Conservation (phyloP, 2,888 invertebrate genomes). For the Calameuta filiformis region DNA sequence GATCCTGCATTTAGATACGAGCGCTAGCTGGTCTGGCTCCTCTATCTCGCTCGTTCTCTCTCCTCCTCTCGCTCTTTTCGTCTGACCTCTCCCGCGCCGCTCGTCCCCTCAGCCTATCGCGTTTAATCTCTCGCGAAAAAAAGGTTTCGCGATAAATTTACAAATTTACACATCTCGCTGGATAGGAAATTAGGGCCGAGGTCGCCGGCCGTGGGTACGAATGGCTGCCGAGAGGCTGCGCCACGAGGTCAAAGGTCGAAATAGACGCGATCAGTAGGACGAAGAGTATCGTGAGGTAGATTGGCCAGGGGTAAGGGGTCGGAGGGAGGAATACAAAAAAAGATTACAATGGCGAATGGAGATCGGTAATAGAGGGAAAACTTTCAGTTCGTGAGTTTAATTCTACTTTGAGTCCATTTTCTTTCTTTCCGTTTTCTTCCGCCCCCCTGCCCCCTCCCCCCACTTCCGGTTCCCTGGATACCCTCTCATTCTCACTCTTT, state of each 20-base stretch:
- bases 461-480: background rate
- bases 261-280: background rate
- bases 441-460: background rate
- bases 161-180: constrained; percentile 21
- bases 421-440: background rate
- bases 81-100: constrained; percentile 1
- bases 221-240: background rate
- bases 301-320: background rate
- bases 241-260: background rate
- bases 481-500: background rate
- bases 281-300: background rate
- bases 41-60: constrained; percentile 5
- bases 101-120: constrained; percentile 8
- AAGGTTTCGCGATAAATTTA: constrained; percentile 21
- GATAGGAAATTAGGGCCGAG: constrained; percentile 18
- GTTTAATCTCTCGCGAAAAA: constrained; percentile 21
- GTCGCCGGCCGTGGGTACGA: background rate
- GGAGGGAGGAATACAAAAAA: background rate
- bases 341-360: background rate
- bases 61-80: background rate
- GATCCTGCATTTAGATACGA: constrained; percentile 48
- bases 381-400: background rate
- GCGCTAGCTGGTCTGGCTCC: constrained; percentile 14
- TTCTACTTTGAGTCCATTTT: background rate
- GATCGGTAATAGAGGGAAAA: background rate